Base-by-base conservation (phyloP, 2,113 vertebrate species). In the Atractosteus spatula region DNA sequence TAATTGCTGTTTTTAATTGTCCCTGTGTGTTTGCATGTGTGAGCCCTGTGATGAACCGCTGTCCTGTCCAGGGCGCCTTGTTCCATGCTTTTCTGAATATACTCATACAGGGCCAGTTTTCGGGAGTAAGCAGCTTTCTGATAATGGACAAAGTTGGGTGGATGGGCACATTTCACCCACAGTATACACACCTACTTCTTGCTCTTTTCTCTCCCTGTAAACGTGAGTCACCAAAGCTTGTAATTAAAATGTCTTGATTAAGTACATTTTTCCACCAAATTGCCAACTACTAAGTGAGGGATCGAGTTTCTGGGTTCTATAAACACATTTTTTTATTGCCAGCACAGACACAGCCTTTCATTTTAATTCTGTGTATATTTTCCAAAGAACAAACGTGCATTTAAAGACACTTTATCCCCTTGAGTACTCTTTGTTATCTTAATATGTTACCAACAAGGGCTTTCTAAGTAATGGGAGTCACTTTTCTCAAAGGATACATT, bases 171-270 rank as follows among this genome's bases (percentile, higher is more conserved):
- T 29, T 29, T 29, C 29, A 29, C 29, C 29, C 29, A 29, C 29
- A 29, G 29, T 29, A 1, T 29, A 29, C 29, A 29, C 29, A 29
- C 29, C 29, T 29, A 29, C 29, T 29, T 29, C 29, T 29, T 29
- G 29, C 29, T 29, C 29, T 51, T 7, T 51, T 51, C 47, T 7
- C 47, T 10, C 10, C 10, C 47, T 51, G 5, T 51, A 51, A 51
- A 51, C 5, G 47, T 10, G 10, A 51, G 29, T 29, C 29, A 51
- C 47, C 1, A 7, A 88, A 84, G 76, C 84, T 81, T 86, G 81
- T 83, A 82, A 80, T 87, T 85, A 88, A 88, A 90, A 88, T 86
- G 89, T 84, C 86, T 88, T 82, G 80, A 84, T 82, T 88, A 88
- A 90, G 89, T 87, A 71, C 86, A 86, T 88, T 90, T 81, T 76